Conservation (phyloP, 2,797 vertebrate species). For the Decapterus maruadsi region DNA sequence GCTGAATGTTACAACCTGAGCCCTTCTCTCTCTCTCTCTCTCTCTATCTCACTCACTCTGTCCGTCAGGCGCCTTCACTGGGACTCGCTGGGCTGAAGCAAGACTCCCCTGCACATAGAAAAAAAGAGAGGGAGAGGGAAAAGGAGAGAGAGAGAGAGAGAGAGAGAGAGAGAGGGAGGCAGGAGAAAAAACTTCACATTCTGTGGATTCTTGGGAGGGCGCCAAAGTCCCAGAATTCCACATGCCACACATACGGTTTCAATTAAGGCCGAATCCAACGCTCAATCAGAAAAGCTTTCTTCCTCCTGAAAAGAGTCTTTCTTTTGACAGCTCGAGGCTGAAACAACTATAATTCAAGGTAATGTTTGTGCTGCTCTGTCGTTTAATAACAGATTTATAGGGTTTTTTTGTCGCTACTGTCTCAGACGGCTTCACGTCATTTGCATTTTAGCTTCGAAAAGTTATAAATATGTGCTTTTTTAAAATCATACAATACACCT, state of each 20-base stretch:
- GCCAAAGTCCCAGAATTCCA: slow-evolving; percentile 97
- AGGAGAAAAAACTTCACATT: slow-evolving; percentile 85
- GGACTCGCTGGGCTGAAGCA: slow-evolving; percentile 92
- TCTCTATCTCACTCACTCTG: slow-evolving; percentile 18
- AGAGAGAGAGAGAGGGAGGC: slow-evolving; percentile 28
- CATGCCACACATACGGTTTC: slow-evolving; percentile 96
- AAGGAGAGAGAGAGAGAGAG: neutral
- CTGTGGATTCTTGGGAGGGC: slow-evolving; percentile 93
- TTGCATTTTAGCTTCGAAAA: slow-evolving; percentile 3
- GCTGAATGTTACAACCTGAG: slow-evolving; percentile 57
- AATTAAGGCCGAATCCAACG: slow-evolving; percentile 90
- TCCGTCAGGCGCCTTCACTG: slow-evolving; percentile 65
- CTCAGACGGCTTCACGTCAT: neutral
- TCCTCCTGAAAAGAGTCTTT: slow-evolving; percentile 81
- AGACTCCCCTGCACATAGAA: slow-evolving; percentile 89
- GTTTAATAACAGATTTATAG: slow-evolving; percentile 12
- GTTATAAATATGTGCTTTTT: neutral
- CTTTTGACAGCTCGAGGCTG: slow-evolving; percentile 84
- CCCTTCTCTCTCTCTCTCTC: slow-evolving; percentile 42
- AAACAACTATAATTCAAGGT: slow-evolving; percentile 84
- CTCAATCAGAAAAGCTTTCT: slow-evolving; percentile 87
- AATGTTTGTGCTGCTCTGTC: slow-evolving; percentile 66
- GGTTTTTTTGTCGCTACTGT: neutral
- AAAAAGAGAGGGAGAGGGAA: slow-evolving; percentile 27
- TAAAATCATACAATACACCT: neutral